phyloP scores from a whole-genome alignment of 2,888 invertebrate species.

The Xestia c-nigrum region DNA sequence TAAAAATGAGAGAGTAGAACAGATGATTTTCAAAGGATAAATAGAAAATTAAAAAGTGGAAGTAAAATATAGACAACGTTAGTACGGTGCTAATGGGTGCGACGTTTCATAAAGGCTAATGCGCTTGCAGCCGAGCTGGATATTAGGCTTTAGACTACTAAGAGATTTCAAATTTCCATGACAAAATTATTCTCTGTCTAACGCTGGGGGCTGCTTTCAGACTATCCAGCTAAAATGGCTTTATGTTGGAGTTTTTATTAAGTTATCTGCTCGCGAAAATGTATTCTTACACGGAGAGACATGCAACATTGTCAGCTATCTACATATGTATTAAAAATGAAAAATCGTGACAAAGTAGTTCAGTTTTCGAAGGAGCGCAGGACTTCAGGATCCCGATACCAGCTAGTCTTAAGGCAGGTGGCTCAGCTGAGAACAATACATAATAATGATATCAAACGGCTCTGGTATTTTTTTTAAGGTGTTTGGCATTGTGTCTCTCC shows the following conservation, averaged over 20 bases:
- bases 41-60: constrained; percentile 7
- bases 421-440: not conserved
- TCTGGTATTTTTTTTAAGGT: not conserved
- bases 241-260: constrained; percentile 42
- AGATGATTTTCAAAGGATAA: constrained; percentile 3
- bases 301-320: constrained; percentile 3
- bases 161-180: constrained; percentile 64
- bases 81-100: constrained; percentile 46
- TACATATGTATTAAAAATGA: not conserved
- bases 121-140: constrained; percentile 44
- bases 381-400: too few species aligned
- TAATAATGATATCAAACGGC: not conserved
- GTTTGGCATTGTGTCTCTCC: not conserved
- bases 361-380: not conserved
- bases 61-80: constrained; percentile 11
- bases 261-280: constrained; percentile 29
- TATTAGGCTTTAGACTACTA: constrained; percentile 54
- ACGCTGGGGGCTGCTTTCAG: constrained; percentile 50
- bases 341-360: not conserved
- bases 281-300: constrained; percentile 1
- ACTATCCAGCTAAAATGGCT: constrained; percentile 32
- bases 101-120: constrained; percentile 53
- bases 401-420: not conserved
- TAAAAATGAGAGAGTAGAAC: not conserved
- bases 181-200: constrained; percentile 55